Evolutionary conservation across 2,113 vertebrate genomes (phyloP), one percentile per base, ranked within the genome.

Genomic region (Sorex fumeus): DNA sequence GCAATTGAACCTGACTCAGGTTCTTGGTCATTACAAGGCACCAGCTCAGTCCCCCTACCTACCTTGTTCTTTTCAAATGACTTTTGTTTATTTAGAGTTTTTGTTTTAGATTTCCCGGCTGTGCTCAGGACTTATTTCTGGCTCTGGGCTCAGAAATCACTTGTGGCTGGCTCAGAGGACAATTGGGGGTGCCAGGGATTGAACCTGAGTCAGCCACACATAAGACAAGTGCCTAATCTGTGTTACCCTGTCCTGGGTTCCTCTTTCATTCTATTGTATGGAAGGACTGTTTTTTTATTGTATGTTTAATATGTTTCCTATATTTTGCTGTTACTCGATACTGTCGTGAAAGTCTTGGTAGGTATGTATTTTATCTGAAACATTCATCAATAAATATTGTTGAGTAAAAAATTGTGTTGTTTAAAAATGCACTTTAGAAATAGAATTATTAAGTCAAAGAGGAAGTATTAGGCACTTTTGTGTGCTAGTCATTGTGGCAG

Each of bases 311-410:
- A 43, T 81, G 4, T 84, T 83, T 70, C 32, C 10, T 74, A 8
- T 92, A 67, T 85, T 84, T 77, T 91, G 13, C 18, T 66, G 21
- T 79, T 83, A 87, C 30, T 84, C 15, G 70, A 19, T 66, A 81
- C 12, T 43, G 7, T 40, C 70, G 12, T 81, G 30, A 78, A 91
- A 91, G 64, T 32, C n/a, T 77, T 83, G 75, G 53, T 75, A 25
- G 60, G 18, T 71, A 1, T 89, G 10, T 86, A 28, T 62, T 36
- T 89, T 70, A 91, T 80, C 69, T 53, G 19, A 60, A 81, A 25
- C 16, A 79, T 74, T 53, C 53, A 79, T 45, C 25, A 88, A 66
- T 64, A 81, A 80, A 28, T 72, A 88, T 71, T 84, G 70, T 13
- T 70, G 43, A 15, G 7, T 77, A n/a, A 76, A 40, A 32, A 82